Percentiles rank a stretch among this genome's conserved stretches.
Conservation (phyloP, 2,888 invertebrate species). For the Cerastis leucographa region DNA sequence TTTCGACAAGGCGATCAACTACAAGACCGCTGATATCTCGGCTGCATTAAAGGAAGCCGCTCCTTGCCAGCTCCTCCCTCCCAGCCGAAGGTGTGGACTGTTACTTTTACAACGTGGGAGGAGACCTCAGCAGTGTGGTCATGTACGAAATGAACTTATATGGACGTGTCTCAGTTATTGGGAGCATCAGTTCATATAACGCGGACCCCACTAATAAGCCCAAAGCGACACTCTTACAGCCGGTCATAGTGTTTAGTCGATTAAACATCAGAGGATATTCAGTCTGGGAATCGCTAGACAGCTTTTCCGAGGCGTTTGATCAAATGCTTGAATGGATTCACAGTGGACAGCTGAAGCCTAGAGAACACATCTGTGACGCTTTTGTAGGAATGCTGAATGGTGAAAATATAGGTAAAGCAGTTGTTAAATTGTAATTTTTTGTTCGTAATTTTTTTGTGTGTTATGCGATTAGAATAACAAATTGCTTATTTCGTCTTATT, state of each 20-base stretch:
- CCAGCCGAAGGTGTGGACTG: constrained; percentile 77
- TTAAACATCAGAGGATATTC: too few species aligned
- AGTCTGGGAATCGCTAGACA: too few species aligned
- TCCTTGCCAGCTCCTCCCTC: too few species aligned
- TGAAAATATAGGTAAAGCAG: constrained; percentile 92
- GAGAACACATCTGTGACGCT: constrained; percentile 92
- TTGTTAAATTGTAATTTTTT: constrained; percentile 85
- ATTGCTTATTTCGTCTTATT: too few species aligned
- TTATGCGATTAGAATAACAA: too few species aligned
- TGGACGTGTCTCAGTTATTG: constrained; percentile 91
- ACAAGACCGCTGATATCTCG: too few species aligned
- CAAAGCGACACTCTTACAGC: constrained; percentile 87
- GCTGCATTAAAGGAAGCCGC: too few species aligned
- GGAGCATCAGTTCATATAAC: constrained; percentile 81
- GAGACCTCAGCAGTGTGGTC: constrained; percentile 90
- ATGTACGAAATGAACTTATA: constrained; percentile 90
- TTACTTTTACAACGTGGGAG: constrained; percentile 94
- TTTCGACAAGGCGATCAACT: too few species aligned
- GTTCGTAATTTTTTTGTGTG: too few species aligned
- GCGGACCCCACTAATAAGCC: constrained; percentile 69
- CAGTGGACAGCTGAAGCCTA: constrained; percentile 92
- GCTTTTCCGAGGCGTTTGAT: constrained; percentile 90
- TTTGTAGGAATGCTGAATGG: constrained; percentile 92
- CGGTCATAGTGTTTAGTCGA: constrained; percentile 89
- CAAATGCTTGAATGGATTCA: constrained; percentile 91